A percentile compares a stretch with the other conserved stretches of the same genome.
These are phyloP conservation scores for Rutilus rutilus DNA, from an alignment of 2,113 vertebrate genomes.

Conservation along the genomic window DNA sequence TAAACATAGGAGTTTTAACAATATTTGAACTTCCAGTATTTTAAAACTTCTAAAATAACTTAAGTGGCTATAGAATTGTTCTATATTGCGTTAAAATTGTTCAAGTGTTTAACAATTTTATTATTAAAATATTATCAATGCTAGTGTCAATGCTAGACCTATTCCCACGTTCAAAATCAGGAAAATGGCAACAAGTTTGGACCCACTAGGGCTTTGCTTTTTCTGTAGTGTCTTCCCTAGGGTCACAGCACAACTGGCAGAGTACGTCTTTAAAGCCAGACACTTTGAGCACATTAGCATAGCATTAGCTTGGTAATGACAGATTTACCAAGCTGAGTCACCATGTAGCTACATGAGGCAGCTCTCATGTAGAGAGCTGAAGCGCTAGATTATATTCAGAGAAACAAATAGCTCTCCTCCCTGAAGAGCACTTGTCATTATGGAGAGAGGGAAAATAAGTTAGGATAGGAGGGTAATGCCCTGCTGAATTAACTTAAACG, in stretches of 20 bases:
- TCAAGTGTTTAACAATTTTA: background rate
- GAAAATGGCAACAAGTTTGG: background rate
- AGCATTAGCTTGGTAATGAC: constrained; percentile 72
- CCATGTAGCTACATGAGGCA: constrained; percentile 78
- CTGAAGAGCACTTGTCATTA: constrained; percentile 72
- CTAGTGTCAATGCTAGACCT: background rate
- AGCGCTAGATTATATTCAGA: constrained; percentile 76
- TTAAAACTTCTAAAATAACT: background rate
- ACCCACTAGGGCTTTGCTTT: background rate
- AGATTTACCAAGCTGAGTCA: constrained; percentile 81
- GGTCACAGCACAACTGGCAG: constrained; percentile 27
- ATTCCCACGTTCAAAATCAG: background rate
- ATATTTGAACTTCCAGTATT: background rate
- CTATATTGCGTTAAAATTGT: background rate
- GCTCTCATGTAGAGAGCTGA: constrained; percentile 62
- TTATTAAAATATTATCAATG: background rate
- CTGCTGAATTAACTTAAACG: constrained; percentile 31
- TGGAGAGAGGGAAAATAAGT: constrained; percentile 27
- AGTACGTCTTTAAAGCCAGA: constrained; percentile 46
- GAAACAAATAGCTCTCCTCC: constrained; percentile 70
- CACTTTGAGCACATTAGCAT: constrained; percentile 76
- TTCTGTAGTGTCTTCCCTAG: background rate
- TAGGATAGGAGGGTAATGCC: constrained; percentile 32
- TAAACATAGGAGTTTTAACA: background rate
- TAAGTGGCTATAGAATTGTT: background rate